Evolutionary conservation across 2,888 invertebrate genomes (phyloP), one percentile per base, ranked within the genome.

Genomic region (Mythimna ferrago): DNA sequence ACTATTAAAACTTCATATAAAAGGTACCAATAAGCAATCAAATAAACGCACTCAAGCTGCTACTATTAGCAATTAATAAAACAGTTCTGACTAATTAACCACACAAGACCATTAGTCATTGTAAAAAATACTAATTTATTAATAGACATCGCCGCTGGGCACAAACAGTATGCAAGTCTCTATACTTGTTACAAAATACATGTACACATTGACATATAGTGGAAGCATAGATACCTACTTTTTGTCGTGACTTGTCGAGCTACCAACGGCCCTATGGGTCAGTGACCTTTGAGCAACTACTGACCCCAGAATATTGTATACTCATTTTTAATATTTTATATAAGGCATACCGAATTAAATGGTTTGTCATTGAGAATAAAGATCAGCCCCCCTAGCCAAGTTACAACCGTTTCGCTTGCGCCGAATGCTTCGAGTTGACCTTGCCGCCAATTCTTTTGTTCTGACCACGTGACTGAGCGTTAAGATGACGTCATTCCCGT

Each of bases 241-340:
- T 81, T 75, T 82, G 84, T 84, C 87, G 87, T 87, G 87, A 86
- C 86, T 62, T 54, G 73, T 61, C 66, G 44, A 76, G 69, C 56
- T 19, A 61, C 73, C 38, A 48, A 38, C 69, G 57, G 53, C 73
- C 66, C 76, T 80, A 44, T 60, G 48, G 87, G 80, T 86, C 86
- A 84, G 78, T n/a, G 82, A 84, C 84, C 86, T 80, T 58, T 73
- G 57, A 60, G 71, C 73, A 70, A 67, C 68, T 70, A 61, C 70
- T 85, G 84, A 85, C 80, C 80, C 74, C 51, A 75, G 51, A 57
- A 65, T 69, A 71, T 56, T 51, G 65, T 54, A 53, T n/a, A 26
- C 26, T 26, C 2, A 53, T 9, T 38, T 21, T 16, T 44, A 11
- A 67, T 14, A 54, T 21, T 16, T 44, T 7, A 67, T 14, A 54